A percentile compares a stretch with the other conserved stretches of the same genome.
These are phyloP conservation scores for Seriola dumerili DNA, from an alignment of 2,113 vertebrate genomes.

Conservation along the genomic window DNA sequence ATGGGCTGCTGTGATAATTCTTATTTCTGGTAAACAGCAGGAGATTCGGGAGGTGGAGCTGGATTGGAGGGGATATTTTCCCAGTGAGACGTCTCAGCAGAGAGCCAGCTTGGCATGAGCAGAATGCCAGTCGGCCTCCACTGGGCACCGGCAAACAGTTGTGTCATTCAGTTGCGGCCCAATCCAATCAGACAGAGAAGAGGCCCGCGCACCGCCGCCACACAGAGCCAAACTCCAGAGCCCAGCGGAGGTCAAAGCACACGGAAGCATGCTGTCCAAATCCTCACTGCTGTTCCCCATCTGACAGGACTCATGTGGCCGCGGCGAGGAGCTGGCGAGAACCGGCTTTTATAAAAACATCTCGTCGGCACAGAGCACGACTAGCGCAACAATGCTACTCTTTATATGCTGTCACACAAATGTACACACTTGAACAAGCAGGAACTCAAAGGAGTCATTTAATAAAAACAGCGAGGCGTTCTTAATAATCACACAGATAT, in stretches of 20 bases:
- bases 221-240: conserved; percentile 53
- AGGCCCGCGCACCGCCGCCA: conserved; percentile 16
- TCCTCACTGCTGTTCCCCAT: conserved; percentile 48
- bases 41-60: conserved; percentile 55
- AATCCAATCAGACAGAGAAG: conserved; percentile 63
- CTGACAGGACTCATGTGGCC: conserved; percentile 38
- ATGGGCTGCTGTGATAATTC: conserved; percentile 65
- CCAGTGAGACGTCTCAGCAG: conserved; percentile 53
- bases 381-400: background rate
- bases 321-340: background rate
- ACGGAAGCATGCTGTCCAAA: conserved; percentile 60
- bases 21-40: conserved; percentile 67
- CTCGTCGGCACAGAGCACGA: background rate
- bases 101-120: conserved; percentile 59
- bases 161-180: conserved; percentile 47
- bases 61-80: conserved; percentile 51
- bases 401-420: background rate
- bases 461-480: conserved; percentile 6
- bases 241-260: conserved; percentile 57
- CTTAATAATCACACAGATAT: conserved; percentile 6
- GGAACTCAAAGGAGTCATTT: background rate
- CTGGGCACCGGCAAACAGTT: conserved; percentile 32
- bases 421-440: too few relatives aligned
- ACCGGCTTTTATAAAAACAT: background rate
- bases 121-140: conserved; percentile 56